These are phyloP conservation scores for Scaptodrosophila latifasciaeformis DNA, from an alignment of 2,888 invertebrate genomes.

Conservation along the genomic window DNA sequence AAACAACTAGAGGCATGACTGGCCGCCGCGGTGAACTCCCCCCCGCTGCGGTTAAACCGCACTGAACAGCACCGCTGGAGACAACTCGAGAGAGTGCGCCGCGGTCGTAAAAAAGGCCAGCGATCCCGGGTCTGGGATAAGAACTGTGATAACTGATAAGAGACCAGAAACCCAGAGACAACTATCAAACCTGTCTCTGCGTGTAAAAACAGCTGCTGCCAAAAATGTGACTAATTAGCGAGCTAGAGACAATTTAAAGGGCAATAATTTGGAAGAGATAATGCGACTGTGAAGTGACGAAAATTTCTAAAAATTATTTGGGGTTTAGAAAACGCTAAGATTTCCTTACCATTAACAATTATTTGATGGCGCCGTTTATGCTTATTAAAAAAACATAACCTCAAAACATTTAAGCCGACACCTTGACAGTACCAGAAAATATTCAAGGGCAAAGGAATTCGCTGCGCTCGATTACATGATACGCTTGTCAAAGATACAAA, in stretches of 20 bases:
- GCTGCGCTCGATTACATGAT: conserved; percentile 50
- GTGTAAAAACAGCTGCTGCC: not conserved
- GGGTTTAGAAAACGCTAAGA: no score
- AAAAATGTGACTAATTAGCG: not conserved
- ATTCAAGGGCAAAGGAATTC: conserved; percentile 44
- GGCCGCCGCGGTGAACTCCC: no score
- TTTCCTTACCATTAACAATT: no score
- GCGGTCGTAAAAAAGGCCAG: not conserved
- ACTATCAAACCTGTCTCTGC: not conserved
- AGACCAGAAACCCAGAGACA: conserved; percentile 2
- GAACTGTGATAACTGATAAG: conserved; percentile 25
- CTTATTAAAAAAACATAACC: conserved; percentile 20
- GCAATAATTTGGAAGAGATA: conserved; percentile 35
- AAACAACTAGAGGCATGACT: not conserved
- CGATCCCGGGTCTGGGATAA: not conserved
- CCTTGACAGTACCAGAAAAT: conserved; percentile 36
- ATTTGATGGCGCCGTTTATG: conserved; percentile 39
- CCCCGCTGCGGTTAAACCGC: conserved; percentile 54
- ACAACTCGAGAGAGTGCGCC: conserved; percentile 16
- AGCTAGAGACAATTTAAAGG: no score
- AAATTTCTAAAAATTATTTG: no score
- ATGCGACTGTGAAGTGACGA: conserved; percentile 32
- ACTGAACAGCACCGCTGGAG: conserved; percentile 52
- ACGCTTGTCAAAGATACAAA: no score
- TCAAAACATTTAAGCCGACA: conserved; percentile 27